Base-by-base conservation (phyloP, 2,888 invertebrate species). In the Tinea pellionella region DNA sequence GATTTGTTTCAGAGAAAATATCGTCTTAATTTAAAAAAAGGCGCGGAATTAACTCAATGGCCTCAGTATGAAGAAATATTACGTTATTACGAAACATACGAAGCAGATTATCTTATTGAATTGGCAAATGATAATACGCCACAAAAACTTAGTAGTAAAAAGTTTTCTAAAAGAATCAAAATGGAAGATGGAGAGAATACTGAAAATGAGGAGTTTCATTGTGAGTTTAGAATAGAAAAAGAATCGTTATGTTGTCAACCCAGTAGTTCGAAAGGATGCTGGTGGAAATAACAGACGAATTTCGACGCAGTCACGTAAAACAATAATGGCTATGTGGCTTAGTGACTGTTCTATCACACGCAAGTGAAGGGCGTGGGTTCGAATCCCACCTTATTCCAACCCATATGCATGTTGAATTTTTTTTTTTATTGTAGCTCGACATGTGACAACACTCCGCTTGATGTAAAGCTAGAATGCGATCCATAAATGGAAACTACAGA, bases 161-260 rank as follows among this genome's bases (percentile, higher is more conserved):
- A 47, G 16, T 8, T 47, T 47, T 15, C 16, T 29, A 47, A 47
- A n/a, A 29, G 16, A 47, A 59, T 42, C 11, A 47, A 47, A 59
- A 6, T 43, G 56, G 30, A 19, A 8, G 19, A 58, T 11, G n/a
- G 19, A 15, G 61, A 24, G 11, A 37, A 15, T 13, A 12, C 70
- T 63, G 74, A 73, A n/a, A 71, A 70, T 58, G 73, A 71, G 64
- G 67, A 82, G 59, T 86, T 86, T 68, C 80, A 81, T 62, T 87
- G 86, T 86, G 65, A 78, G 80, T 57, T 18, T 53, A 53, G 12
- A 42, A 13, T 12, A 13, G 42, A 13, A n/a, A 12, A n/a, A 42
- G 12, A n/a, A n/a, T n/a, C n/a, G n/a, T n/a, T n/a, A n/a, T n/a
- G n/a, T n/a, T n/a, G n/a, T n/a, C n/a, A n/a, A n/a, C n/a, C n/a